Evolutionary conservation across 2,113 vertebrate species (phyloP).

Genomic region (Corythoichthys haematopterus): DNA sequence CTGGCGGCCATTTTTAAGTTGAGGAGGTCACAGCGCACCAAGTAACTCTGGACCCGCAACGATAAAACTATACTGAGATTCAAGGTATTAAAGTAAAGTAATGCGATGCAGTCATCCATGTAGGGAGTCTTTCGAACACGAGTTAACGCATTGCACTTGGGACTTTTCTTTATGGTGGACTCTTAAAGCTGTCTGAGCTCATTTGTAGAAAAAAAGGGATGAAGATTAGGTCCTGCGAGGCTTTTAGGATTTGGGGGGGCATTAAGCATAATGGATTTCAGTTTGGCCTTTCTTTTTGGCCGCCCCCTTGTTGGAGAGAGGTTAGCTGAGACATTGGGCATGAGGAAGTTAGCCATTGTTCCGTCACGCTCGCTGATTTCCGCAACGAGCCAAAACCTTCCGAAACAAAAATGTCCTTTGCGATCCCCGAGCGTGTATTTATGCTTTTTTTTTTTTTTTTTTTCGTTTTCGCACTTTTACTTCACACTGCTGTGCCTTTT

Average conservation of each 20-base stretch:
- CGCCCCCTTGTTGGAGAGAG: conserved; percentile 46
- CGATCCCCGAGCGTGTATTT: conserved; percentile 28
- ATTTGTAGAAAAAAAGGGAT: conserved; percentile 63
- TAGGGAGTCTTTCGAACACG: not conserved
- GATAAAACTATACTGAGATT: too few relatives aligned
- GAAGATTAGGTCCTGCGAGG: conserved; percentile 65
- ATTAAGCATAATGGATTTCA: conserved; percentile 71
- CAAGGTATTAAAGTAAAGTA: too few relatives aligned
- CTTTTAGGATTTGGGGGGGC: conserved; percentile 64
- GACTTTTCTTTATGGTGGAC: conserved; percentile 44
- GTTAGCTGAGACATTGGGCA: conserved; percentile 13
- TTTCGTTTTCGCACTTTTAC: conserved; percentile 11
- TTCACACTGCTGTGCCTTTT: conserved; percentile 33
- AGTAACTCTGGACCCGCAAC: too few relatives aligned
- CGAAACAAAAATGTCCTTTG: not conserved
- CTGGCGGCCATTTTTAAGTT: too few relatives aligned
- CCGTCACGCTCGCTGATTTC: conserved; percentile 6
- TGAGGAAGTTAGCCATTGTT: not conserved
- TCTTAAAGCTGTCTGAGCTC: conserved; percentile 55
- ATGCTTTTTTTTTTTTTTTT: conserved; percentile 23
- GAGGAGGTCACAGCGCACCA: too few relatives aligned
- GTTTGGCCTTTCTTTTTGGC: conserved; percentile 63
- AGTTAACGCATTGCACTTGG: conserved; percentile 17
- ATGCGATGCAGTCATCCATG: not conserved
- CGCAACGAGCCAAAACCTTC: conserved; percentile 24